Conservation (phyloP, 2,797 vertebrate genomes). For the Numenius phaeopus region DNA sequence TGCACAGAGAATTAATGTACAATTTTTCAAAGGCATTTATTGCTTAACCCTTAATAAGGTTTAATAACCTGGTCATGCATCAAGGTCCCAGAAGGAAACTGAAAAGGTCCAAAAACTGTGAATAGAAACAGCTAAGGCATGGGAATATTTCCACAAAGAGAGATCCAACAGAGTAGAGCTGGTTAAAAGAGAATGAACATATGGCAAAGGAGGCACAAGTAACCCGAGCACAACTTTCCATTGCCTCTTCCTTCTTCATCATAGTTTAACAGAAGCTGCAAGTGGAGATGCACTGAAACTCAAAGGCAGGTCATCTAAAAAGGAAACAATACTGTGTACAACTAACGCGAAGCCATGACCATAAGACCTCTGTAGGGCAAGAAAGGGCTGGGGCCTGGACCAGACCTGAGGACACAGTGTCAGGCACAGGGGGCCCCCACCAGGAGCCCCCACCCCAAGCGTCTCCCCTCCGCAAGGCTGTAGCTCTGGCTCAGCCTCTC, state of each 20-base stretch:
- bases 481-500: neutral
- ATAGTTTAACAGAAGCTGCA: neutral
- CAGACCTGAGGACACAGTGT: neutral
- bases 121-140: neutral
- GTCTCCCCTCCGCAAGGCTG: accelerated
- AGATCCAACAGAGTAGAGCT: neutral
- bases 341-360: neutral
- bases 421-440: neutral
- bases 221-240: neutral
- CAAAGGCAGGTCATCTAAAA: neutral
- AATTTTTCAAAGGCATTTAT: neutral
- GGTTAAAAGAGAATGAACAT: neutral
- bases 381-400: neutral
- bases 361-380: neutral
- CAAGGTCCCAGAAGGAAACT: neutral
- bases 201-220: neutral
- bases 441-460: neutral
- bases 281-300: neutral
- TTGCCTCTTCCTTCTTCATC: neutral
- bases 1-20: neutral
- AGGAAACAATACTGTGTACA: neutral
- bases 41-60: neutral
- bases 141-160: neutral
- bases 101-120: neutral
- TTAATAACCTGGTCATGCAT: neutral